A percentile compares a stretch with the other conserved stretches of the same genome.
Evolutionary conservation across 2,888 invertebrate genomes (phyloP).

Genomic region (Pherbina coryleti): DNA sequence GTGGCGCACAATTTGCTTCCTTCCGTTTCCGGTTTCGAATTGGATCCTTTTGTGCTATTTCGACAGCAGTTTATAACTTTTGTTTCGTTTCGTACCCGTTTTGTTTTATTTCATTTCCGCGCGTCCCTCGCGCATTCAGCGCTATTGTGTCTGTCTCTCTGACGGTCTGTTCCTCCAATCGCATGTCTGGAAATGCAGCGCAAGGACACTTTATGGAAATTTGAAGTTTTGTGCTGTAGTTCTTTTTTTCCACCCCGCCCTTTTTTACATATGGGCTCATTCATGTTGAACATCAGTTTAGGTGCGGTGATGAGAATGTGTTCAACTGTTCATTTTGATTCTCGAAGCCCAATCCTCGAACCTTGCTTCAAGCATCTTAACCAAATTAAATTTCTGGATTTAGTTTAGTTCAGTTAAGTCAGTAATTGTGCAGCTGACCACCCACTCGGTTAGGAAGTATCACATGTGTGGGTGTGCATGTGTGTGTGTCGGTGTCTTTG

Average conservation of each 20-base stretch:
- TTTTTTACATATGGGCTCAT: not conserved
- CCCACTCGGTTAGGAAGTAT: not conserved
- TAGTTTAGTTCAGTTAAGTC: constrained; percentile 6
- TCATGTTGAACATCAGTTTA: too few species aligned
- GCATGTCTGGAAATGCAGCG: not conserved
- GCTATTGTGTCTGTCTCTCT: not conserved
- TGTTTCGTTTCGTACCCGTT: not conserved
- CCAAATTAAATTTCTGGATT: constrained; percentile 25
- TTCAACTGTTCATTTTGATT: constrained; percentile 18
- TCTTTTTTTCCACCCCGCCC: not conserved
- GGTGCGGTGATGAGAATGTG: not conserved
- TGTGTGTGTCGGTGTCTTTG: not conserved
- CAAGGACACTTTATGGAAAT: constrained; percentile 22
- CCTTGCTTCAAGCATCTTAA: constrained; percentile 15
- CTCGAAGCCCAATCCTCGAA: not conserved
- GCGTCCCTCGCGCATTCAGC: not conserved
- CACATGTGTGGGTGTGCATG: not conserved
- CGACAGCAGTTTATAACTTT: constrained; percentile 43
- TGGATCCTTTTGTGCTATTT: constrained; percentile 39
- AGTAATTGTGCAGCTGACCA: not conserved
- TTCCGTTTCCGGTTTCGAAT: constrained; percentile 46
- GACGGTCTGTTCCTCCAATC: not conserved
- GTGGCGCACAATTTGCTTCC: constrained; percentile 49
- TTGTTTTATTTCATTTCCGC: constrained; percentile 10
- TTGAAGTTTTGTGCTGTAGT: not conserved